Base-by-base conservation (phyloP, 2,797 vertebrate species). In the Spheniscus humboldti region DNA sequence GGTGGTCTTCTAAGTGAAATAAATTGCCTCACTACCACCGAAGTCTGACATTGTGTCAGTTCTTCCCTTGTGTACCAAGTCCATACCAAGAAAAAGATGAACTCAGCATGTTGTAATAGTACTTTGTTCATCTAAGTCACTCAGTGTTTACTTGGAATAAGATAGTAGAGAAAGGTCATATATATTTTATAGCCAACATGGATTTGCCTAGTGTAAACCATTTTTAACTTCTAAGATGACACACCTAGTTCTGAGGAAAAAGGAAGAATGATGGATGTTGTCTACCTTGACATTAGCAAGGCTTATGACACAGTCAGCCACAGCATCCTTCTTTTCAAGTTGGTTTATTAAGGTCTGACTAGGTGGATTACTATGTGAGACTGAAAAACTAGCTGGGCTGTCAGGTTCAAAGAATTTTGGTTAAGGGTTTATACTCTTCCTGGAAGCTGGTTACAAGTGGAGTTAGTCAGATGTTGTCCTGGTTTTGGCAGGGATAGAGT, bases 311-410 rank as follows among this genome's bases (percentile, higher is more conserved):
- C 18, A 53, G 23, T 37, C 30, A 41, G 25, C 7, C 24, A 60
- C 35, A 68, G 5, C 23, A 68, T 39, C 39, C n/a, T 50, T 90
- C 43, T 63, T 82, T 91, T 30, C 41, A 60, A 35, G 14, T 12
- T 53, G 10, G 1, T 2, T 47, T 62, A 53, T 39, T 62, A 56
- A 80, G 22, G 18, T 76, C 53, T 25, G 28, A 57, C 12, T 53
- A 0, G 0, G 16, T 24, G 14, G 4, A 22, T 30, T 63, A 20
- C 10, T n/a, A 15, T n/a, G n/a, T 18, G 31, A 24, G 18, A 22
- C n/a, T 63, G 39, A 72, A 88, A 37, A 86, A 69, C 7, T n/a
- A 56, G 5, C 37, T 74, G 52, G 22, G 17, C 28, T 4, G 0
- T 18, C 19, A 33, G 14, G 12, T 43, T 83, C 53, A 50, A 39